phyloP scores from a whole-genome alignment of 2,797 vertebrate species.

The Acanthiza pusilla region DNA sequence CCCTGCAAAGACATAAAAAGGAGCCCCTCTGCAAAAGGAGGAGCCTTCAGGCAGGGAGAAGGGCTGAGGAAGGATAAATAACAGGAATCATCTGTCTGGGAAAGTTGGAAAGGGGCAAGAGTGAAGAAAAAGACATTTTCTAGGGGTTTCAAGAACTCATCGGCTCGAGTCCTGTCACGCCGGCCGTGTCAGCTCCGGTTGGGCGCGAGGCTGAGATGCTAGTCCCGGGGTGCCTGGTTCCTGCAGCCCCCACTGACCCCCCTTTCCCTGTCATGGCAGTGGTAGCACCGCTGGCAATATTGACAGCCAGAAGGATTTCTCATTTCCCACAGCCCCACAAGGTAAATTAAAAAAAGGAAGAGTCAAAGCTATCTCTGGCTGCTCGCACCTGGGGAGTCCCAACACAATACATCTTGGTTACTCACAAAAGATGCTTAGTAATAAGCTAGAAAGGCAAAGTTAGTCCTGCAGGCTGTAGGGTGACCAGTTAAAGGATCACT shows the following conservation, averaged over 20 bases:
- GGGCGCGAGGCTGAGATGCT: not conserved
- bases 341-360: conserved; percentile 78
- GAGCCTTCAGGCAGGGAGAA: not conserved
- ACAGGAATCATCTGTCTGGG: not conserved
- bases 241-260: not conserved
- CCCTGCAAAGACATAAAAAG: not conserved
- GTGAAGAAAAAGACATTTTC: not conserved
- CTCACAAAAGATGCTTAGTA: conserved; percentile 75
- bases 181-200: not conserved
- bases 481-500: conserved; percentile 6
- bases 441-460: conserved; percentile 67
- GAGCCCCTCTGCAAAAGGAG: not conserved
- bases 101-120: not conserved
- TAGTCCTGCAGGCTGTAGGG: conserved; percentile 39
- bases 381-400: conserved; percentile 71
- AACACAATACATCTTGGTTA: conserved; percentile 76
- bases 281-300: conserved; percentile 36
- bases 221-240: conserved; percentile 23
- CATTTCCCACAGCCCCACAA: conserved; percentile 71
- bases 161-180: not conserved
- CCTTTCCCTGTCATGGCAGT: conserved; percentile 28
- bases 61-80: not conserved
- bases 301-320: conserved; percentile 76
- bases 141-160: not conserved
- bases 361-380: conserved; percentile 78